A percentile compares a stretch with the other conserved stretches of the same genome.
phyloP scores from a whole-genome alignment of 2,113 vertebrate genomes.

The Bathybates hornii region DNA sequence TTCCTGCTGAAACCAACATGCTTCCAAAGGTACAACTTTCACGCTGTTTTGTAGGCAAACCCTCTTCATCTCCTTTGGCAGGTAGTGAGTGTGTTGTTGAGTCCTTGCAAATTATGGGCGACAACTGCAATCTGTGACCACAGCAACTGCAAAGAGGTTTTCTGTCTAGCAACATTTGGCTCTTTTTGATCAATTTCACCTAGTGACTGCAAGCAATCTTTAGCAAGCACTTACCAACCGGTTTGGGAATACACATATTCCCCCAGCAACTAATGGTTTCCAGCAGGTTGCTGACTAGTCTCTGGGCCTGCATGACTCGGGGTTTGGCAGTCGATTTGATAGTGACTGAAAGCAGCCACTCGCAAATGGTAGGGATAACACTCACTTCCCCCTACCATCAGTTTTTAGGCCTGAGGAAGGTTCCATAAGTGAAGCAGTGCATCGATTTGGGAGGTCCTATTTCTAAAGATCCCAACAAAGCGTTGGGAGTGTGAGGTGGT shows the following conservation, averaged over 20 bases:
- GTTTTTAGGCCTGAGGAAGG: not conserved
- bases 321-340: not conserved
- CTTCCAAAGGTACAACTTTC: not conserved
- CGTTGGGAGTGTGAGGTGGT: not conserved
- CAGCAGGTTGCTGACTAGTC: not conserved
- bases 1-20: not conserved
- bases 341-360: not conserved
- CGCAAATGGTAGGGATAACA: not conserved
- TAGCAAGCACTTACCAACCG: not conserved
- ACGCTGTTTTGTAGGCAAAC: not conserved
- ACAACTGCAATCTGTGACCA: not conserved
- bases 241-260: not conserved
- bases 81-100: not conserved
- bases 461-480: not conserved
- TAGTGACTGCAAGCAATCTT: not conserved
- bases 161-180: not conserved
- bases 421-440: not conserved
- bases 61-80: not conserved
- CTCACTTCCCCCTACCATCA: not conserved
- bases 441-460: not conserved
- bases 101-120: not conserved
- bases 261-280: not conserved
- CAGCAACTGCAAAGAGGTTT: not conserved
- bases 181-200: not conserved
- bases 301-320: not conserved